Evolutionary conservation across 1,140 invertebrate genomes (phyloP), one percentile per base, ranked within the genome.

Genomic region (Platyura marginata): DNA sequence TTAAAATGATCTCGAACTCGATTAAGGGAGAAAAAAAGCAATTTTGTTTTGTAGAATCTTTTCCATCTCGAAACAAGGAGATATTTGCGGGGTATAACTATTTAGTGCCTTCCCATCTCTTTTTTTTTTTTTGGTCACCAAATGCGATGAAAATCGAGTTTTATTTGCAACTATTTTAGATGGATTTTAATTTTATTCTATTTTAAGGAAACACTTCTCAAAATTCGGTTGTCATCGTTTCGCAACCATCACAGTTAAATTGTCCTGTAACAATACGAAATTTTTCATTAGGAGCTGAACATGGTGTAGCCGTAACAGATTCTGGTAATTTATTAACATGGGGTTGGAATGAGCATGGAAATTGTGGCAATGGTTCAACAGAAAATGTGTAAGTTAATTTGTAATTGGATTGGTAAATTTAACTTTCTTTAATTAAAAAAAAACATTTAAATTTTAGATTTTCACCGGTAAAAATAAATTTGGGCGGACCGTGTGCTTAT

Each of bases 321-420:
- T 59, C 70, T 45, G 71, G 72, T 16, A 60, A 65, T 35, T 49
- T 87, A 2, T 75, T 74, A 44, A 73, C 75, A n/a, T 89, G 85
- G 84, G 86, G 87, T 5, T 91, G 85, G 85, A 90, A 90, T 64
- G 87, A 91, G 50, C 87, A 91, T 64, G 79, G 81, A 19, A 87
- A 84, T 52, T 88, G 84, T 58, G 87, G 84, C 45, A 79, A 74
- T 47, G 75, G 75, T 29, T 59, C 66, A 38, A 72, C 66, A 18
- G 64, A 70, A 19, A 71, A 82, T 58, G 62, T 83, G 32, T 58
- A 51, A 55, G 44, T 43, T 1, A 3, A 0, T n/a, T 2, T 20
- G 16, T 20, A 8, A 18, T 6, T 8, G 6, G 6, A 8, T 29
- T 6, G 25, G 25, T 8, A 6, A 29, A 29, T 6, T 6, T 29